Evolutionary conservation across 2,888 invertebrate genomes (phyloP), one percentile per base, ranked within the genome.

Genomic region (Andrena praecox): DNA sequence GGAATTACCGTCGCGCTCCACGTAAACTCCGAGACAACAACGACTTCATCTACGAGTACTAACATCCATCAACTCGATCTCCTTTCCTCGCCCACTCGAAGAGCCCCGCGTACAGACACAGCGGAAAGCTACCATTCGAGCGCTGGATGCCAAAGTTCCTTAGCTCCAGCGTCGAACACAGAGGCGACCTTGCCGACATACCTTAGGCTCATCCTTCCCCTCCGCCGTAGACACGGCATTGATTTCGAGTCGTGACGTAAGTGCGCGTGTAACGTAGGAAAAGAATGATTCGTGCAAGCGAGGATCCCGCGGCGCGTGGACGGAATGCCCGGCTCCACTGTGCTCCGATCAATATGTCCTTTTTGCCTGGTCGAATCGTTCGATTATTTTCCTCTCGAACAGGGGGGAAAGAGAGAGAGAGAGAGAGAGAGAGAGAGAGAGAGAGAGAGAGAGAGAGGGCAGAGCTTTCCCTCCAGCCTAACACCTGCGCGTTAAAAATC

Each of bases 181-280:
- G 52, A 60, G 48, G 12, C 27, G 72, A 48, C 72, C 75, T 73
- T 56, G 72, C 20, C 68, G 66, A 24, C 33, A 12, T 66, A 67
- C 73, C 62, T 71, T 66, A 48, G 42, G 27, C 59, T 69, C 77
- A 59, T 84, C 48, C 62, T 80, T 73, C 56, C 42, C 54, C 50
- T 78, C 52, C 67, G 0, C 16, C n/a, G 1, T 20, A 31, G n/a
- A 29, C 12, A 12, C 67, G 59, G 56, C 69, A 76, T 78, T 42
- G 84, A 69, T 72, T 72, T 56, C 64, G 20, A 66, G 54, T 59
- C 59, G 67, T 84, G 83, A 84, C 82, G 82, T 62, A 74, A 83
- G 63, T n/a, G 33, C 29, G 71, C 60, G 72, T 35, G 63, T 33
- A 66, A 31, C 67, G 10, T 8, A 48, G 27, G 50, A 60, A 63